phyloP scores from a whole-genome alignment of 1,140 invertebrate genomes.

The Oryctes rhinoceros region DNA sequence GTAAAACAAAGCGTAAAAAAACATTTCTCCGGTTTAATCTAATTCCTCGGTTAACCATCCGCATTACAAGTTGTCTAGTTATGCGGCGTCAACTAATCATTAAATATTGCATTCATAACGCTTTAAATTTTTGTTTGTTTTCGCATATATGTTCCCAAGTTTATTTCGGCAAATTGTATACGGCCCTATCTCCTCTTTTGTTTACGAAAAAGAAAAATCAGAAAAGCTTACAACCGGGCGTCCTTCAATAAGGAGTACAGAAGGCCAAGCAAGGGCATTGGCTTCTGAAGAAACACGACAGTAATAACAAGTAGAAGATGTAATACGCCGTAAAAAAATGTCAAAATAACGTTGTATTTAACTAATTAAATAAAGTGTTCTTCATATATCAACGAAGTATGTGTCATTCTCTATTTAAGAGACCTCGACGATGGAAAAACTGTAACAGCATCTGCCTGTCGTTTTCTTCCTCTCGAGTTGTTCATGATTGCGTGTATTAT shows the following conservation, averaged over 20 bases:
- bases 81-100: neutral
- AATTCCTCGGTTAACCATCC: too few species aligned
- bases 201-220: too few species aligned
- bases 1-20: too few species aligned
- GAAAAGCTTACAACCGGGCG: neutral
- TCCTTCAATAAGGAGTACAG: conserved; percentile 22
- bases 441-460: neutral
- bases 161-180: neutral
- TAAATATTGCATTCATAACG: neutral
- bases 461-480: neutral
- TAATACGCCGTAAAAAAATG: neutral
- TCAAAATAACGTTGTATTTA: neutral
- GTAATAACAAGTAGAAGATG: conserved; percentile 1
- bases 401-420: neutral
- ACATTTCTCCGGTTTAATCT: too few species aligned
- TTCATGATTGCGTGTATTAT: neutral
- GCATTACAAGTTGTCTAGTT: neutral
- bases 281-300: conserved; percentile 7
- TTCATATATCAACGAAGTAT: neutral
- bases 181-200: too few species aligned
- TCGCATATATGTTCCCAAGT: neutral
- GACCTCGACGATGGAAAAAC: neutral
- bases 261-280: conserved; percentile 30
- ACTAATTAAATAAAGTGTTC: neutral
- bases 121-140: neutral